phyloP scores from a whole-genome alignment of 2,797 vertebrate genomes.

The Myoxocephalus aenaeus region DNA sequence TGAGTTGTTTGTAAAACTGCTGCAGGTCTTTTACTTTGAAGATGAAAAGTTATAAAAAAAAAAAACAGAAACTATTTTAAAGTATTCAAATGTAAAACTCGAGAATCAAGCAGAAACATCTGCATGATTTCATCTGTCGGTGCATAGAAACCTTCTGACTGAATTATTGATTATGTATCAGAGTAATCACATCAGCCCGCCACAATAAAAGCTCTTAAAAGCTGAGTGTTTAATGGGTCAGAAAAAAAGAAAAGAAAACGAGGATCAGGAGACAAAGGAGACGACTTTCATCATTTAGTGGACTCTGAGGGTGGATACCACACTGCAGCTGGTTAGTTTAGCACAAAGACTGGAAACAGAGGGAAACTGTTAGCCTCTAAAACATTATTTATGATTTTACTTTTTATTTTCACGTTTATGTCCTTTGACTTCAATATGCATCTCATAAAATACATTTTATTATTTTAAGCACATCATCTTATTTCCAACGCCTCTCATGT shows the following conservation, averaged over 20 bases:
- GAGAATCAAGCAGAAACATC: background rate
- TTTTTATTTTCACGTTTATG: too few relatives aligned
- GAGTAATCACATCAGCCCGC: background rate
- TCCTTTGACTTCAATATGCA: too few relatives aligned
- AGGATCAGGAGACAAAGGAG: background rate
- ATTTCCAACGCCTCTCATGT: too few relatives aligned
- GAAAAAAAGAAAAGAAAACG: background rate
- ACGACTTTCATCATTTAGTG: background rate
- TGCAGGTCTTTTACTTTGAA: background rate
- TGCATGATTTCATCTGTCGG: background rate
- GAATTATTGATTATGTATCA: background rate
- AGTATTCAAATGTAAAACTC: background rate
- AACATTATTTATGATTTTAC: too few relatives aligned
- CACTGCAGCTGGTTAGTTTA: background rate
- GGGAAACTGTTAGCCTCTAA: background rate
- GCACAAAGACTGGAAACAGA: background rate
- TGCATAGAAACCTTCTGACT: background rate
- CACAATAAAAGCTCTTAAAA: conserved; percentile 19
- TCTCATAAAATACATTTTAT: too few relatives aligned
- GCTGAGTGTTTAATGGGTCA: background rate
- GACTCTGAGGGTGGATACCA: background rate
- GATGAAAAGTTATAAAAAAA: too few relatives aligned
- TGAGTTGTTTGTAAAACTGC: background rate
- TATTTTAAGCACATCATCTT: too few relatives aligned
- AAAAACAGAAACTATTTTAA: background rate